Conservation (phyloP, 2,797 vertebrate species). For the Halcyon smyrnensis region DNA sequence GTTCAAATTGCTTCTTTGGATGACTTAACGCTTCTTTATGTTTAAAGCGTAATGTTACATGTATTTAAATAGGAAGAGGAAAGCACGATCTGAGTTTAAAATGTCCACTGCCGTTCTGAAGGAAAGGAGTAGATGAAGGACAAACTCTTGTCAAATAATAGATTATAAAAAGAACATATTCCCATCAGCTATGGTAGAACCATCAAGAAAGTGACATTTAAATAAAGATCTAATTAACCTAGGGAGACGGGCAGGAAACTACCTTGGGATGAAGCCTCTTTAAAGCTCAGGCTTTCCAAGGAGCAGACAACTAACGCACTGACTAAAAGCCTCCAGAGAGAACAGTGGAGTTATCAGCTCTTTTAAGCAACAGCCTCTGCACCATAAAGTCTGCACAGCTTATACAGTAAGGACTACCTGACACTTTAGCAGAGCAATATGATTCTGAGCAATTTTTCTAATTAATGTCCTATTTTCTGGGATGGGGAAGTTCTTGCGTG, state of each 20-base stretch:
- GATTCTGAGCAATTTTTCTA: background rate
- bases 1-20: background rate
- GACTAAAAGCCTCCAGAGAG: background rate
- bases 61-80: background rate
- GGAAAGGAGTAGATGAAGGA: background rate
- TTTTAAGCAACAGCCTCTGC: background rate
- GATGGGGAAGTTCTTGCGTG: background rate
- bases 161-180: background rate
- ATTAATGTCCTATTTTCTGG: background rate
- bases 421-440: background rate
- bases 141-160: background rate
- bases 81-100: background rate
- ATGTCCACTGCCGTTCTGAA: background rate
- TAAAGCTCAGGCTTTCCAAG: constrained; percentile 7
- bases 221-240: background rate
- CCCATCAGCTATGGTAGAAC: background rate
- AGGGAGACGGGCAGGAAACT: background rate
- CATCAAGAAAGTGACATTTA: background rate
- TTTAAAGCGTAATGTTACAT: background rate
- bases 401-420: background rate
- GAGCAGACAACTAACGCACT: background rate
- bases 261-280: background rate
- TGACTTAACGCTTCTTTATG: background rate
- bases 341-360: background rate
- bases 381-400: background rate